Conservation (phyloP, 2,797 vertebrate genomes). For the Adelosebastes latens region DNA sequence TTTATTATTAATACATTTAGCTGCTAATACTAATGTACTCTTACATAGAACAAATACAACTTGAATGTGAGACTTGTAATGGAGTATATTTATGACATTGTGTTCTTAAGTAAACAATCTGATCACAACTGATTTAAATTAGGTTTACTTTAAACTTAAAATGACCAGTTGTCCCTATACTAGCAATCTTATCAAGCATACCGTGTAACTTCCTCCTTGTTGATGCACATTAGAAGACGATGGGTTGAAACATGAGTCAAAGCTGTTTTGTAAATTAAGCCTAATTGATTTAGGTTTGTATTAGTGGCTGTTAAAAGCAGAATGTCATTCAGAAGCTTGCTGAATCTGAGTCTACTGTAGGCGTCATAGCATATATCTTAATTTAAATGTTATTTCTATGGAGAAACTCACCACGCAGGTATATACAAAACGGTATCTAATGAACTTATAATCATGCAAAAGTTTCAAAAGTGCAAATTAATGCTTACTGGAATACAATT, state of each 20-base stretch:
- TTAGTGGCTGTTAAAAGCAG: constrained; percentile 19
- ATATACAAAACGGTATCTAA: fast-evolving
- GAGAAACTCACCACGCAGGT: not conserved
- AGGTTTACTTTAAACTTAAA: not conserved
- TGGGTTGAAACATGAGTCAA: constrained; percentile 1
- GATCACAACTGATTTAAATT: not conserved
- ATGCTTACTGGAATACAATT: not conserved
- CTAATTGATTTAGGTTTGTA: constrained; percentile 13
- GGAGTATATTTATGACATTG: not conserved
- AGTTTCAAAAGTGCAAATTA: not conserved
- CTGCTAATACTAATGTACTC: not conserved
- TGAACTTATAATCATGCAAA: not conserved
- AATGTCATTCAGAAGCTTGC: not conserved
- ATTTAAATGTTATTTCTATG: not conserved
- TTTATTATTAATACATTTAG: not conserved
- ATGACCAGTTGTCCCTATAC: not conserved
- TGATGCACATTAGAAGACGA: not conserved
- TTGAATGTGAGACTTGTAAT: not conserved
- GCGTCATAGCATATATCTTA: not conserved
- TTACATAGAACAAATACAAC: not conserved
- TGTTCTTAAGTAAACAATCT: not conserved
- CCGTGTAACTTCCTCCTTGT: not conserved
- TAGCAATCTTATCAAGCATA: not conserved
- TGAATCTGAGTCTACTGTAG: not conserved
- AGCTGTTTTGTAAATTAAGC: constrained; percentile 30